phyloP scores from a whole-genome alignment of 2,888 invertebrate species.

The Drosophila neonasuta region DNA sequence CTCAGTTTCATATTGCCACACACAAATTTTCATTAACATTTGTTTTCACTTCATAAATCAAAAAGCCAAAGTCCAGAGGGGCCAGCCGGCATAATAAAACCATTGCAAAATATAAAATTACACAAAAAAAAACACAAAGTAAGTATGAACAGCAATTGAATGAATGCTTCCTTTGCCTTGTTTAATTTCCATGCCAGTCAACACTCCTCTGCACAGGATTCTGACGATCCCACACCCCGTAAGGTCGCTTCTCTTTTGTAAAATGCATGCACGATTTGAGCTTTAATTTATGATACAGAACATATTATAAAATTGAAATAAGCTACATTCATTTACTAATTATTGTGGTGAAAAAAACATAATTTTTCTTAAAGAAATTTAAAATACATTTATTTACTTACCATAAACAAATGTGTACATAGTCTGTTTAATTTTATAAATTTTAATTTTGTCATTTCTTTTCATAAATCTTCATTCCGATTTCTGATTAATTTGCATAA shows the following conservation, averaged over 20 bases:
- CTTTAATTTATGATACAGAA: background rate
- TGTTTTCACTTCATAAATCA: slow-evolving; percentile 66
- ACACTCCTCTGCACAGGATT: background rate
- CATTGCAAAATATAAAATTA: slow-evolving; percentile 21
- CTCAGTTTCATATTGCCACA: slow-evolving; percentile 1
- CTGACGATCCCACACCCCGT: background rate
- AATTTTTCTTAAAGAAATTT: too few relatives aligned
- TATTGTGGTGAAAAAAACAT: background rate
- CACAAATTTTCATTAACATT: slow-evolving; percentile 56
- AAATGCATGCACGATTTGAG: slow-evolving; percentile 35
- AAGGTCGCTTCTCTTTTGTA: slow-evolving; percentile 40
- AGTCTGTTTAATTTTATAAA: too few relatives aligned
- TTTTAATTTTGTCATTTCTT: too few relatives aligned
- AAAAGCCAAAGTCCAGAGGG: slow-evolving; percentile 36
- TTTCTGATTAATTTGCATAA: too few relatives aligned
- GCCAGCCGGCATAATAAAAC: slow-evolving; percentile 21
- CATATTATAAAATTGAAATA: background rate
- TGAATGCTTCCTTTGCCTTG: slow-evolving; percentile 37
- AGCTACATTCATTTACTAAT: background rate
- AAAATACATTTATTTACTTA: too few relatives aligned
- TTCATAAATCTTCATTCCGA: too few relatives aligned
- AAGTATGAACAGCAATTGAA: slow-evolving; percentile 21
- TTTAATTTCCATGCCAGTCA: slow-evolving; percentile 43
- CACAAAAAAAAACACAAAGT: slow-evolving; percentile 5
- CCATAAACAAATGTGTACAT: too few relatives aligned